These are phyloP conservation scores for Cisticola juncidis DNA, from an alignment of 2,113 vertebrate genomes.

Conservation along the genomic window DNA sequence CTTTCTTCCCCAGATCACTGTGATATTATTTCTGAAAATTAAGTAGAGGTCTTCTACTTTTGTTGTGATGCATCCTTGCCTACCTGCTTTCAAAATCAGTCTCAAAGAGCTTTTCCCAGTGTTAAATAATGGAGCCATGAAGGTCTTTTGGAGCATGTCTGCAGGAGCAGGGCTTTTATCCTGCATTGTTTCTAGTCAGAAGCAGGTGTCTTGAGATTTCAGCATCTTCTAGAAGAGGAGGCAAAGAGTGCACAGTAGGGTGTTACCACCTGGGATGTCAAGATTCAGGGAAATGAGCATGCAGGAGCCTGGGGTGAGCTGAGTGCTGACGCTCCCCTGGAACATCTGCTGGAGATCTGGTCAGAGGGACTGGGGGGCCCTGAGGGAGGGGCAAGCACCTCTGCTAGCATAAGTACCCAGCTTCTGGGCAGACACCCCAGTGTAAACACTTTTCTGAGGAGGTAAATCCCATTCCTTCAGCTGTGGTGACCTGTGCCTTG, in stretches of 20 bases:
- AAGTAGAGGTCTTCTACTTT: neutral
- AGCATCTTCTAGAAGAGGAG: neutral
- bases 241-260: neutral
- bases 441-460: neutral
- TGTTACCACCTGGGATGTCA: neutral
- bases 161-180: neutral
- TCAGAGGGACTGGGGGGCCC: neutral
- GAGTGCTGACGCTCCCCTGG: accelerated
- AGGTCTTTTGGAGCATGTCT: accelerated
- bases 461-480: neutral
- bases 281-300: neutral
- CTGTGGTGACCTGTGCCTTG: neutral
- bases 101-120: neutral
- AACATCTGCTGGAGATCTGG: neutral
- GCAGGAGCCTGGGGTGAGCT: accelerated
- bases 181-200: accelerated
- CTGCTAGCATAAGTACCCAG: neutral
- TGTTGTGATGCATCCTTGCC: neutral
- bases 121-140: neutral
- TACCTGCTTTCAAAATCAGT: neutral
- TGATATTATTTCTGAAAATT: neutral
- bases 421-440: accelerated
- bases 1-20: accelerated
- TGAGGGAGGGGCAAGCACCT: neutral
- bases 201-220: neutral